Conservation (phyloP, 2,888 invertebrate species). For the Drosophila fungiperda region DNA sequence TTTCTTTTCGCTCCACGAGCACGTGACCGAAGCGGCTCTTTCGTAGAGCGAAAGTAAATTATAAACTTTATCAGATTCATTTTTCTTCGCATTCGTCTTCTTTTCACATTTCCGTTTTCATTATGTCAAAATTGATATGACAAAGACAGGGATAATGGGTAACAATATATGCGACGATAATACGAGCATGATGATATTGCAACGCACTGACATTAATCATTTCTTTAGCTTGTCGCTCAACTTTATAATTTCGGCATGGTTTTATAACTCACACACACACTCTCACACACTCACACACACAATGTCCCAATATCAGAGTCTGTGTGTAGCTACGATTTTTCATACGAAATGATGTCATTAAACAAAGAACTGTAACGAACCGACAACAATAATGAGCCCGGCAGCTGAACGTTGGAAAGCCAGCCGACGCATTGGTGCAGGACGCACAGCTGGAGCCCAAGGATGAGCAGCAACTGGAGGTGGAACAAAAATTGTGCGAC, state of each 20-base stretch:
- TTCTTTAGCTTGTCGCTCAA: constrained; percentile 56
- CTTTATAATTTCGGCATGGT: constrained; percentile 74
- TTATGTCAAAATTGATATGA: constrained; percentile 70
- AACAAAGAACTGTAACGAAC: constrained; percentile 70
- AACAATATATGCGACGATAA: constrained; percentile 41
- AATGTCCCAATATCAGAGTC: not conserved
- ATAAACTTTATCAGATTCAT: constrained; percentile 46
- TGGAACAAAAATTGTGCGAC: constrained; percentile 58
- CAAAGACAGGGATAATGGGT: constrained; percentile 40
- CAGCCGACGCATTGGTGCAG: constrained; percentile 52
- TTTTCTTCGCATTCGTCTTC: not conserved
- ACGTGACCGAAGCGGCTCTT: constrained; percentile 44
- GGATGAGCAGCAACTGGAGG: constrained; percentile 24
- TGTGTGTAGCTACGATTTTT: constrained; percentile 69
- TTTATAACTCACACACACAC: constrained; percentile 20
- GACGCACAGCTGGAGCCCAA: constrained; percentile 30
- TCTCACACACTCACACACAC: constrained; percentile 2
- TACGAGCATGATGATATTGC: constrained; percentile 50
- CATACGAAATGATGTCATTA: constrained; percentile 78
- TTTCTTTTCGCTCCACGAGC: constrained; percentile 20
- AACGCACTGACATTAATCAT: constrained; percentile 72
- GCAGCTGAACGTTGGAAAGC: constrained; percentile 36
- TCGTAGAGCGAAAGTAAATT: constrained; percentile 54
- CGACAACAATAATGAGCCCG: constrained; percentile 72
- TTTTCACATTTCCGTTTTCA: constrained; percentile 57